These are phyloP conservation scores for Sycophila sp. DNA, from an alignment of 1,140 invertebrate species.

Conservation along the genomic window DNA sequence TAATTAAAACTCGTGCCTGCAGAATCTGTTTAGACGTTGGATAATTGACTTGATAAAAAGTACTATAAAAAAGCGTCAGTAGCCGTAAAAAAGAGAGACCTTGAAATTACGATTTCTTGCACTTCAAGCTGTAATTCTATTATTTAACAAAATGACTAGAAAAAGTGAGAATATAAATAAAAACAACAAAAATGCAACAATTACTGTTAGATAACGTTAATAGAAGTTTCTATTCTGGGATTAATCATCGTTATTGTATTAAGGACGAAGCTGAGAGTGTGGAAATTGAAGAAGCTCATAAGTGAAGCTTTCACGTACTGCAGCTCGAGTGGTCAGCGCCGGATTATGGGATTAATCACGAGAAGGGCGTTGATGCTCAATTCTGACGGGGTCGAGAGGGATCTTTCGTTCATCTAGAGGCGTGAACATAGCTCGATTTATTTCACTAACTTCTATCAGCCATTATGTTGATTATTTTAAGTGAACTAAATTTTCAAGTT, in stretches of 20 bases:
- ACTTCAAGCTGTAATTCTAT: conserved; percentile 36
- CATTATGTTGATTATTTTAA: too few relatives aligned
- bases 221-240: background rate
- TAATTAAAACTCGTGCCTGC: conserved; percentile 52
- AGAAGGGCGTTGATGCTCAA: conserved; percentile 59
- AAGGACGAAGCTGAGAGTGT: conserved; percentile 45
- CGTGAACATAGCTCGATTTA: background rate
- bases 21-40: background rate
- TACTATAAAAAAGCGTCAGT: conserved; percentile 35
- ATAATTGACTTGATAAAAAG: conserved; percentile 27
- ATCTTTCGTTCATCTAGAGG: conserved; percentile 38
- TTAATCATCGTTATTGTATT: conserved; percentile 35
- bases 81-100: conserved; percentile 42
- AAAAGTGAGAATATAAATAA: too few relatives aligned
- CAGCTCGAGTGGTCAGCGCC: conserved; percentile 49
- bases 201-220: background rate
- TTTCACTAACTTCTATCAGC: background rate
- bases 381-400: conserved; percentile 50
- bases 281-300: conserved; percentile 47
- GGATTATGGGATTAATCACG: conserved; percentile 64
- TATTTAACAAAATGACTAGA: too few relatives aligned
- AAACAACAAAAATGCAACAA: too few relatives aligned
- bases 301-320: conserved; percentile 45
- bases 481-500: too few relatives aligned
- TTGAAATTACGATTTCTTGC: conserved; percentile 56